phyloP scores from a whole-genome alignment of 2,113 vertebrate species.

The Tragelaphus scriptus region DNA sequence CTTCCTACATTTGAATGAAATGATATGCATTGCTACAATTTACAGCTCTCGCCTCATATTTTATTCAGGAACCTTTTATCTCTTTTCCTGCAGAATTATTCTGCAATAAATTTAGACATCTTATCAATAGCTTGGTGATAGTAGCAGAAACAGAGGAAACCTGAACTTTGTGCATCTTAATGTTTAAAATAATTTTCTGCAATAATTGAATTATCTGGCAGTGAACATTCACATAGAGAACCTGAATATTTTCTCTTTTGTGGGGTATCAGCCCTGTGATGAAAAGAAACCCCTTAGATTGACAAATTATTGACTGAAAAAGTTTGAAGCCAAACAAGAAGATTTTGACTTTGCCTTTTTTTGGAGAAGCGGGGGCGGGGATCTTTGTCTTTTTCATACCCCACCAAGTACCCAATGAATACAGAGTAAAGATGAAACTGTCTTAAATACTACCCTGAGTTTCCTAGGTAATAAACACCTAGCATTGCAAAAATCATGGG shows the following conservation, averaged over 20 bases:
- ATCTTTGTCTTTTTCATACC: background rate
- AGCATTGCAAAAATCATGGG: background rate
- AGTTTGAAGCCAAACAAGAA: slow-evolving; percentile 26
- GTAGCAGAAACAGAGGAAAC: slow-evolving; percentile 91
- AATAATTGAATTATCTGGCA: slow-evolving; percentile 94
- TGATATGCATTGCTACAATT: slow-evolving; percentile 99
- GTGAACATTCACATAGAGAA: slow-evolving; percentile 78
- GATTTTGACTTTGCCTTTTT: background rate
- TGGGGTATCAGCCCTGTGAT: slow-evolving; percentile 67
- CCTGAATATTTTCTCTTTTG: slow-evolving; percentile 67
- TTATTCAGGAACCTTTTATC: slow-evolving; percentile 99
- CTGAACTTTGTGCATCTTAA: slow-evolving; percentile 92
- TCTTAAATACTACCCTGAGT: background rate
- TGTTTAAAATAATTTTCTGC: slow-evolving; percentile 95
- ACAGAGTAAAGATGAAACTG: background rate
- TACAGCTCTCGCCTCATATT: slow-evolving; percentile 99
- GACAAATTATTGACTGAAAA: slow-evolving; percentile 8
- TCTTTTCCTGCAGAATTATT: slow-evolving; percentile 99
- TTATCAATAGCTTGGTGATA: slow-evolving; percentile 99
- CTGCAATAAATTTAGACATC: slow-evolving; percentile 99
- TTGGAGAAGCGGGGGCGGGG: rapidly evolving
- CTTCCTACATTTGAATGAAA: slow-evolving; percentile 99
- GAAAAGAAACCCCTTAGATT: slow-evolving; percentile 72
- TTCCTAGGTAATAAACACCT: background rate
- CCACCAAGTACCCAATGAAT: background rate